Evolutionary conservation across 2,888 invertebrate genomes (phyloP), one percentile per base, ranked within the genome.

Genomic region (Heliconius charithonia): DNA sequence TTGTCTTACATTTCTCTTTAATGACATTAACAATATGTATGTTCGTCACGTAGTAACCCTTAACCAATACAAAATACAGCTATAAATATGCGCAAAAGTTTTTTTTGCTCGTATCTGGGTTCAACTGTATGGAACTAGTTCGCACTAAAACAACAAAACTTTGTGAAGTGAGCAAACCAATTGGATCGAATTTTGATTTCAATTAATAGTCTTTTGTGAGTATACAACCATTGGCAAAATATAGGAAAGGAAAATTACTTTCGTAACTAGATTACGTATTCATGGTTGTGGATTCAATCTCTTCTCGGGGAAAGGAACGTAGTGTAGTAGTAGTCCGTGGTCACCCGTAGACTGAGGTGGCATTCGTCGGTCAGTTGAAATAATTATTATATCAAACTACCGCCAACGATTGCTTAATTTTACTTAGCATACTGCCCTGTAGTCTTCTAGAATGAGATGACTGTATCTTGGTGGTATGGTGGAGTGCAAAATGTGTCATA

Each of bases 111-210:
- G 51, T 22, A 73, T 37, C 41, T 73, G 25, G 10, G 1, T 37
- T 19, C 62, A 41, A 62, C 73, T 62, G n/a, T 19, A 41, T 25
- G 51, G 62, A 73, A 72, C 59, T 62, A 41, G 59, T 37, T 32
- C 19, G 16, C 37, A 32, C 19, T 62, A 25, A 41, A 62, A 59
- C 62, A 59, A 62, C 4, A 25, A 41, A 56, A 22, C 71, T 71
- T 71, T 56, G 51, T 56, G 56, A 37, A 37, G 59, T 72, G 37
- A 62, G 25, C 41, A 37, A 62, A 37, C 32, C 62, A 62, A 63
- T 73, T 62, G n/a, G n/a, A 37, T 73, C 25, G 37, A 59, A 72
- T 59, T 72, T 72, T 72, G 25, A 72, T 59, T 59, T n/a, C n/a
- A 32, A 59, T 10, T 19, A 73, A 62, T 62, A 59, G 66, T 66